Evolutionary conservation across 2,797 vertebrate genomes (phyloP).

Genomic region (Coregonus suidteri): DNA sequence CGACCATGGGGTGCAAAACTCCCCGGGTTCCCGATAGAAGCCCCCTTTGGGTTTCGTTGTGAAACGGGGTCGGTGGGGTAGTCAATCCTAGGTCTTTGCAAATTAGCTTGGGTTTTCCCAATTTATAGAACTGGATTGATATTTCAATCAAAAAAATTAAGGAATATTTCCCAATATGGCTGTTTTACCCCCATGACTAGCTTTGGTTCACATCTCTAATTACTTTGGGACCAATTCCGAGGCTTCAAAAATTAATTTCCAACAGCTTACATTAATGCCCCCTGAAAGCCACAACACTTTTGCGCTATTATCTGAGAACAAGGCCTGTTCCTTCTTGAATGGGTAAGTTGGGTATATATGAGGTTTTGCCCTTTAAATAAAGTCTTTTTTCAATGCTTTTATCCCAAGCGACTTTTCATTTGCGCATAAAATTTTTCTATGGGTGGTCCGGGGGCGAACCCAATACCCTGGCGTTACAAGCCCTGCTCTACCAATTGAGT

Average conservation of each 20-base stretch:
- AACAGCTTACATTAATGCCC: constrained; percentile 70
- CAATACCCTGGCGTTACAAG: too few relatives aligned
- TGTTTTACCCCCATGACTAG: neutral
- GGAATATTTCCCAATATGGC: too few relatives aligned
- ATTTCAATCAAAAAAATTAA: too few relatives aligned
- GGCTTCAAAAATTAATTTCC: neutral
- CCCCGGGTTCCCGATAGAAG: constrained; percentile 27
- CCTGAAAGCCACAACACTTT: constrained; percentile 53
- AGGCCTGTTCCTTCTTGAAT: constrained; percentile 74
- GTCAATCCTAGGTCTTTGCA: neutral
- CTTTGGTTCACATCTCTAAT: neutral
- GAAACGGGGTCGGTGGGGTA: constrained; percentile 26
- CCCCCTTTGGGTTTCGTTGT: constrained; percentile 26
- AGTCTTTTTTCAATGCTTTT: too few relatives aligned
- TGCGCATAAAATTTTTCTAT: too few relatives aligned
- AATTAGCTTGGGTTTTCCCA: neutral
- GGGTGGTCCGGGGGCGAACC: too few relatives aligned
- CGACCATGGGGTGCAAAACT: too few relatives aligned
- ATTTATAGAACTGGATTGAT: neutral
- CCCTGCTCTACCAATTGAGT: too few relatives aligned
- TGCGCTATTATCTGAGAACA: too few relatives aligned
- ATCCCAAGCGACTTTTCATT: too few relatives aligned
- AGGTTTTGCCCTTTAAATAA: too few relatives aligned
- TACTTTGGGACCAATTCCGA: neutral
- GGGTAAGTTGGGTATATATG: constrained; percentile 27